Evolutionary conservation across 2,888 invertebrate genomes (phyloP), one percentile per base, ranked within the genome.

Genomic region (Oeneis ivallda): DNA sequence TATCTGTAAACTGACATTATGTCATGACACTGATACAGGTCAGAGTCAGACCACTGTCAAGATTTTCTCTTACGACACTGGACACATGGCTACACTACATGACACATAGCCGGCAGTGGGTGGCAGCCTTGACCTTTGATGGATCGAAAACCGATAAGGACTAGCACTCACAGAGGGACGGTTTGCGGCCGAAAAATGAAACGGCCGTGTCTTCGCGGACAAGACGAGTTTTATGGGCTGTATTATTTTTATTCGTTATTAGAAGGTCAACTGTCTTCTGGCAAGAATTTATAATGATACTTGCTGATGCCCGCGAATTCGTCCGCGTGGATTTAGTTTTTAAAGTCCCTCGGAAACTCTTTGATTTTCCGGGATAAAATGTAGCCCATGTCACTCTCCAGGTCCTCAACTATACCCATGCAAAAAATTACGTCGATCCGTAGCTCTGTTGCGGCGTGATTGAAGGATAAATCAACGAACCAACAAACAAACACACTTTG

Each of bases 81-180:
- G 11, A 19, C 17, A 6, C 1, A 39, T 60, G 60, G 61, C n/a
- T 7, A 61, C 52, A 52, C 52, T 52, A 52, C 11, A 5, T 5
- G 39, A 26, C 52, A 49, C 32, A 61, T 37, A 41, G n/a, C 52
- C 52, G 39, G 52, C 49, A 58, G 64, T 57, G 50, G 39, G 61
- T 39, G 65, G 67, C 8, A 47, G 19, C 70, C 70, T 70, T 70
- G 68, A 70, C 70, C 70, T 66, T 65, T 62, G 68, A 66, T 68
- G 54, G 64, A 70, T 70, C 59, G 70, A 64, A 68, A 66, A 56
- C 64, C 68, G 70, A 66, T 70, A 66, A 65, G 65, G 68, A 61
- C 50, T 11, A 54, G 26, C 37, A 45, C 60, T 61, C 61, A 54
- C 19, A 26, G 59, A 52, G 59, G 59, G 54, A 56, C 39, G 56